These are phyloP conservation scores for Chiloscyllium punctatum DNA, from an alignment of 2,797 vertebrate genomes.

Conservation along the genomic window DNA sequence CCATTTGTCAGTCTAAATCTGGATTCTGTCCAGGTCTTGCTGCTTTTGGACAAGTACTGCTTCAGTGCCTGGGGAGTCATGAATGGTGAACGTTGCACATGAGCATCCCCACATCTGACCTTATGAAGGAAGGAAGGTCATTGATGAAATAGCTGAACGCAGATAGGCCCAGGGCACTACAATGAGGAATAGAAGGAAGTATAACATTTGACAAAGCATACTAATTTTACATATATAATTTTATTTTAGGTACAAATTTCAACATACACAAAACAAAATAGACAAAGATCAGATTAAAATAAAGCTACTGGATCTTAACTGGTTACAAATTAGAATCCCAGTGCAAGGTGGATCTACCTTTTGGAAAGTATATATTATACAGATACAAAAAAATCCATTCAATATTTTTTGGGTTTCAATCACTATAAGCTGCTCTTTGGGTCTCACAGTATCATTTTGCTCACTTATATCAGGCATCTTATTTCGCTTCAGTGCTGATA, in stretches of 20 bases:
- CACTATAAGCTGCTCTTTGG: neutral
- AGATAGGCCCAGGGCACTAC: too few relatives aligned
- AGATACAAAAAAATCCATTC: neutral
- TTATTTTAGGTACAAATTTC: slow-evolving; percentile 32
- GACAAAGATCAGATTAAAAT: slow-evolving; percentile 25
- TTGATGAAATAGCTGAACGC: too few relatives aligned
- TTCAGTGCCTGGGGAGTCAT: too few relatives aligned
- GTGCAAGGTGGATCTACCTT: neutral
- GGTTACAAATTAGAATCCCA: slow-evolving; percentile 11
- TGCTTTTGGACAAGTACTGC: too few relatives aligned
- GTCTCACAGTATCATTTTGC: neutral
- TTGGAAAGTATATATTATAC: neutral
- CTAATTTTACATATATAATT: neutral
- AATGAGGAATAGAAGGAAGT: neutral
- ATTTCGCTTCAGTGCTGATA: neutral
- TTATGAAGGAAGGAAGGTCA: too few relatives aligned
- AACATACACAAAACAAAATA: neutral
- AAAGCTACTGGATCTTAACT: neutral
- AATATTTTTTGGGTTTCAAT: neutral
- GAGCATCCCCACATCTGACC: too few relatives aligned
- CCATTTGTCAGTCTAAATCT: too few relatives aligned
- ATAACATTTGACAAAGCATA: neutral
- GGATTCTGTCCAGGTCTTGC: too few relatives aligned
- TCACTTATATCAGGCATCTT: neutral
- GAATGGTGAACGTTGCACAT: too few relatives aligned